phyloP scores from a whole-genome alignment of 2,888 invertebrate genomes.

The Glyphotaelius pellucidus region DNA sequence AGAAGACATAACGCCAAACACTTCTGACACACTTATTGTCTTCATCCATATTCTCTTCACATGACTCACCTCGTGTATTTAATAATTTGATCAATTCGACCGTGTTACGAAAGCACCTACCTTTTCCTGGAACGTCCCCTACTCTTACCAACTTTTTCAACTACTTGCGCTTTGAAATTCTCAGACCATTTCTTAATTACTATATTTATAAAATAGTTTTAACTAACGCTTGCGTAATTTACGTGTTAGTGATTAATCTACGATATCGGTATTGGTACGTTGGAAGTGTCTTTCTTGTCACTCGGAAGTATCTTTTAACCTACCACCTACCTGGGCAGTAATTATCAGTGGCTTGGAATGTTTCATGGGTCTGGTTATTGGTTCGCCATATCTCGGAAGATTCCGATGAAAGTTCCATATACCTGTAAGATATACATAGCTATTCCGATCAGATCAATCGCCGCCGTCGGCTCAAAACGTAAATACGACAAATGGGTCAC shows the following conservation, averaged over 20 bases:
- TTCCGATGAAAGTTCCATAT: neutral
- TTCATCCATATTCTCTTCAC: neutral
- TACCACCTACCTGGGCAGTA: neutral
- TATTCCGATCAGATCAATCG: constrained; percentile 1
- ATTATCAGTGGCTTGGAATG: neutral
- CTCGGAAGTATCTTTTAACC: neutral
- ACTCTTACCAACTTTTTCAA: neutral
- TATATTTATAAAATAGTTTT: neutral
- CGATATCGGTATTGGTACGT: neutral
- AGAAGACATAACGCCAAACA: neutral
- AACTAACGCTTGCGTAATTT: neutral
- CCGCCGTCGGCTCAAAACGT: neutral
- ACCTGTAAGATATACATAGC: neutral
- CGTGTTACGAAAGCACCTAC: neutral
- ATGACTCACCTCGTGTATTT: neutral
- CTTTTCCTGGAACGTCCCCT: neutral
- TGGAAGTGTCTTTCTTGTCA: neutral
- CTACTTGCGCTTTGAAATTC: neutral
- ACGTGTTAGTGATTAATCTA: neutral
- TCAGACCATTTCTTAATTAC: neutral
- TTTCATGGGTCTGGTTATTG: neutral
- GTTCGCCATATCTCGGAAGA: neutral
- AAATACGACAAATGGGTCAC: constrained; percentile 21
- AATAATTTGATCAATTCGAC: neutral
- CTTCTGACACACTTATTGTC: neutral